phyloP scores from a whole-genome alignment of 2,888 invertebrate genomes.

The Epinotia nisella region DNA sequence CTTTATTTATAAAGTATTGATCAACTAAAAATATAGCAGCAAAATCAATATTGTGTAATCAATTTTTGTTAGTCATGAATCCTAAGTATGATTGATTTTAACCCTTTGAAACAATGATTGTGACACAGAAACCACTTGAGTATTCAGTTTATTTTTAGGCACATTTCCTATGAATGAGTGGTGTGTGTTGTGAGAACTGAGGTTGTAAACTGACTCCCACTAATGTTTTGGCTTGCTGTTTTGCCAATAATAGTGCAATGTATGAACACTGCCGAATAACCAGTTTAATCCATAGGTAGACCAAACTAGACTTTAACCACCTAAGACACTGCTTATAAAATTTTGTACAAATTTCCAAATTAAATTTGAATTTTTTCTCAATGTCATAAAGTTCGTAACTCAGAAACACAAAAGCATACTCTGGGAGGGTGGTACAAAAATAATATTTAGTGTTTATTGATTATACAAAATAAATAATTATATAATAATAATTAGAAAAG shows the following conservation, averaged over 20 bases:
- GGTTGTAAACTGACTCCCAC: neutral
- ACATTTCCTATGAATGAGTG: conserved; percentile 1
- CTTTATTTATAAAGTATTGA: neutral
- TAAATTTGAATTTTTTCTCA: neutral
- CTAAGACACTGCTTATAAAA: too few species aligned
- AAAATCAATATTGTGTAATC: neutral
- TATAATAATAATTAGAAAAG: too few species aligned
- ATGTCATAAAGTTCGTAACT: neutral
- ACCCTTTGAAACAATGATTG: neutral
- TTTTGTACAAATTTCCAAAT: too few species aligned
- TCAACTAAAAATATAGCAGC: neutral
- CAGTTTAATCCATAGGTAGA: neutral
- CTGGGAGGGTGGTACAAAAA: too few species aligned
- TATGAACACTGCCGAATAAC: neutral
- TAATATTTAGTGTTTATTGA: too few species aligned
- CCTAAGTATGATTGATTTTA: neutral
- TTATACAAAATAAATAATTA: too few species aligned
- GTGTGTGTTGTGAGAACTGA: neutral
- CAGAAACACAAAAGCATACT: too few species aligned
- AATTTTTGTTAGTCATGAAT: neutral
- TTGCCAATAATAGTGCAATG: neutral
- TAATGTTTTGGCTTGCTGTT: neutral
- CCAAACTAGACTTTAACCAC: neutral
- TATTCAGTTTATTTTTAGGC: conserved; percentile 6
- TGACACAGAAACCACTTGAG: neutral